Evolutionary conservation across 1,140 invertebrate species (phyloP), one percentile per base, ranked within the genome.

Genomic region (Harlomillsia oculata): DNA sequence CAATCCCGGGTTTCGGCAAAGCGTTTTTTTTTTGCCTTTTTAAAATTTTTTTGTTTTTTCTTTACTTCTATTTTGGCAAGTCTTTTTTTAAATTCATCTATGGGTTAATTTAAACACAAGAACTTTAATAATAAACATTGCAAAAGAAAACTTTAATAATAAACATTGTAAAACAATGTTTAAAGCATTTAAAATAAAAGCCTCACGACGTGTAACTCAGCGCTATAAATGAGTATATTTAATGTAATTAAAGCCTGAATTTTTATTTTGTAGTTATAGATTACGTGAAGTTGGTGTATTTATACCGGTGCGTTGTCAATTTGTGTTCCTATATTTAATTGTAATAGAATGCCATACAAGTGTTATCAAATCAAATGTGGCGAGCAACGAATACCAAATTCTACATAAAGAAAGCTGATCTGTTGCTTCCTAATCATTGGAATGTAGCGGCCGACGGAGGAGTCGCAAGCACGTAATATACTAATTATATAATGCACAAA

Each of bases 1-100:
- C 79, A 76, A 81, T 81, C 78, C 79, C 79, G 74, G 79, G 80
- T 82, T 82, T 82, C 80, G 80, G 80, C 80, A 82, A 45, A 45
- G 2, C 20, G 14, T 45, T 45, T 45, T 45, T 44, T 25, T 16
- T 5, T 5, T 16, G 9, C n/a, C 16, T 25, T 25, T 44, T 44
- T 44, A 1, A 5, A 9, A 11, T 1, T 13, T 14, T n/a, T 44
- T 26, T 21, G 29, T 3, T 44, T 9, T 9, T 9, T 34, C 14
- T 41, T 2, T n/a, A 2, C 4, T n/a, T 16, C 9, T 5, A 39
- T 5, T 39, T 39, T 39, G n/a, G 5, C 20, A 16, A n/a, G 5
- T 16, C 5, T n/a, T 39, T 39, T 6, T 16, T 6, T 18, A 39
- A 39, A 5, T n/a, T 5, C n/a, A 43, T 23, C 26, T 21, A 11